These are phyloP conservation scores for Globodera rostochiensis DNA, from an alignment of 1,140 invertebrate genomes.

Conservation along the genomic window DNA sequence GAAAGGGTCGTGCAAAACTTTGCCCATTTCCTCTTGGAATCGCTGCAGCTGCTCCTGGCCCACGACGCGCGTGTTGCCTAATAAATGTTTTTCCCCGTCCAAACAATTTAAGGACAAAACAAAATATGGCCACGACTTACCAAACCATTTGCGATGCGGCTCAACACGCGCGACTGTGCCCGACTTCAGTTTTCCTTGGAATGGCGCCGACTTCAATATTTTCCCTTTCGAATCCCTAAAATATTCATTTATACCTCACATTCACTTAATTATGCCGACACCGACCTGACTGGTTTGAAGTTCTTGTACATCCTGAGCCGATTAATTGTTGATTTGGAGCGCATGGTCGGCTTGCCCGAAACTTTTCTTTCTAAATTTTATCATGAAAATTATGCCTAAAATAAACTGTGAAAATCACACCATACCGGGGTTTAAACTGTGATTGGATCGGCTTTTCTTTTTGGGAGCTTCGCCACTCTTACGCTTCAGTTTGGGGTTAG, in stretches of 20 bases:
- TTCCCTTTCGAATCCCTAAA: constrained; percentile 80
- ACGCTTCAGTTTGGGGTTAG: constrained; percentile 1
- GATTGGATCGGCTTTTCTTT: constrained; percentile 42
- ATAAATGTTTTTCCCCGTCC: constrained; percentile 34
- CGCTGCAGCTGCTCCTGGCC: constrained; percentile 91
- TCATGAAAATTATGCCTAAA: neutral
- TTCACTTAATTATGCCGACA: constrained; percentile 1
- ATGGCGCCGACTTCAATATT: constrained; percentile 89
- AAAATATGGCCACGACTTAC: constrained; percentile 20
- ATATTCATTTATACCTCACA: constrained; percentile 33
- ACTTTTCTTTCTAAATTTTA: constrained; percentile 42
- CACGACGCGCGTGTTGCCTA: constrained; percentile 75
- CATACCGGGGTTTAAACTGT: constrained; percentile 50
- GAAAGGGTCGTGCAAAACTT: constrained; percentile 91
- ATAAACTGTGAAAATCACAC: neutral
- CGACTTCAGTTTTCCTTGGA: constrained; percentile 83
- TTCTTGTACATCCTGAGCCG: constrained; percentile 87
- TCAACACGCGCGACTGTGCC: constrained; percentile 90
- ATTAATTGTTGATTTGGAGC: constrained; percentile 90
- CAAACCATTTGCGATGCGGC: constrained; percentile 97
- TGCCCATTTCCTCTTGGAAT: constrained; percentile 92
- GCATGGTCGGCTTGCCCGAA: constrained; percentile 33
- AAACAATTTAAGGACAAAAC: neutral
- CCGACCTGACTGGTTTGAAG: constrained; percentile 84
- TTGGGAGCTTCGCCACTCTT: neutral